Percentiles rank a stretch among this genome's conserved stretches.
phyloP scores from a whole-genome alignment of 2,113 vertebrate species.

The Dascyllus trimaculatus region DNA sequence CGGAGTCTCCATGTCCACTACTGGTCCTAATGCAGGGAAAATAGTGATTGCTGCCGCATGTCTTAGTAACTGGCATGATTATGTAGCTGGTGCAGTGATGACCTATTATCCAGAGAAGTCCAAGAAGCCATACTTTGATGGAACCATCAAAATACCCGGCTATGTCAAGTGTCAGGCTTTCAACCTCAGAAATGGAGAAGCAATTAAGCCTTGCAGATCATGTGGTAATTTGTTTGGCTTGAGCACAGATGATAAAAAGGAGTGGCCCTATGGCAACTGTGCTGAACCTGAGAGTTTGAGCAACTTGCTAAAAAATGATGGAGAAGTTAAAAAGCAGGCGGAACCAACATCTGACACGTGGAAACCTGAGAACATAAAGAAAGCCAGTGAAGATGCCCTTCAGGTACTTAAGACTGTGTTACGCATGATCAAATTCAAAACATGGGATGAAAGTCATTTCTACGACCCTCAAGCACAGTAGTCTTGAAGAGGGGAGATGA shows the following conservation, averaged over 20 bases:
- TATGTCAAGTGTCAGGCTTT: conserved; percentile 9
- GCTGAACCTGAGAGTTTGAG: conserved; percentile 55
- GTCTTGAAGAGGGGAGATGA: too few species aligned
- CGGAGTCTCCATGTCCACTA: conserved; percentile 57
- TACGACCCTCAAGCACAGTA: not conserved
- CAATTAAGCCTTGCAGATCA: not conserved
- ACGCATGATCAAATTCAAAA: not conserved
- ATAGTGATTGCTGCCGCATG: conserved; percentile 20
- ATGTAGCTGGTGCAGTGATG: conserved; percentile 56
- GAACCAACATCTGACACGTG: not conserved
- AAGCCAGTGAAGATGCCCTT: not conserved
- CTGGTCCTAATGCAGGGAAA: fast-evolving
- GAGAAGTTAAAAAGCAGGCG: fast-evolving
- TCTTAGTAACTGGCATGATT: not conserved
- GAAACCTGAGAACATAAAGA: not conserved
- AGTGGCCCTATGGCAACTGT: conserved; percentile 31
- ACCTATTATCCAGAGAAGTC: not conserved
- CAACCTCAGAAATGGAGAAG: fast-evolving
- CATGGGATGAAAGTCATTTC: not conserved
- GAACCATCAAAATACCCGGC: conserved; percentile 25
- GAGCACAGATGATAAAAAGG: fast-evolving
- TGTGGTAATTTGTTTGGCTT: conserved; percentile 46
- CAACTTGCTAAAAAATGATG: conserved; percentile 26
- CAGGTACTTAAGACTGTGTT: not conserved
- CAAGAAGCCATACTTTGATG: not conserved